Evolutionary conservation across 2,888 invertebrate genomes (phyloP), one percentile per base, ranked within the genome.

Genomic region (Hermaeophaga mercurialis): DNA sequence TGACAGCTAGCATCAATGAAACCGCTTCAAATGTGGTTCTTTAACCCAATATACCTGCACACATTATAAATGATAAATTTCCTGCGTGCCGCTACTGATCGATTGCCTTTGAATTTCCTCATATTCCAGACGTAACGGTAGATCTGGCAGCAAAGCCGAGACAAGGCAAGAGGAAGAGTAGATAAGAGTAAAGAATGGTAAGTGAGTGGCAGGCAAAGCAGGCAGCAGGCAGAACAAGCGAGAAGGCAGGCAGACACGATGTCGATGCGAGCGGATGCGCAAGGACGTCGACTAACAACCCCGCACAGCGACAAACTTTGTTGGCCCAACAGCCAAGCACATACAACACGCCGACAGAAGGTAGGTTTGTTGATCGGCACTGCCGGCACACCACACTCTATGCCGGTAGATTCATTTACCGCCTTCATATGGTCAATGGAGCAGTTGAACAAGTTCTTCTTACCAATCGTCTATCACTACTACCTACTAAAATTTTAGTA

Each of bases 241-340:
- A 17, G 33, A 3, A 3, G 14, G 4, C 2, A 14, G 18, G 28
- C 41, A 41, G 41, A 50, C 28, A 50, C 43, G 43, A 43, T 43
- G 24, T 26, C 43, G 43, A 43, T 43, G 43, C 24, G 43, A 60
- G 62, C 62, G 63, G 63, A 63, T 61, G 56, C 57, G 58, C 58
- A 58, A 58, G 58, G 58, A 49, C 58, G 45, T 33, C 36, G 48
- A 41, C 19, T 38, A 49, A 54, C 44, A 45, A 41, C 54, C n/a
- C n/a, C 54, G 46, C 39, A 49, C 54, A 54, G 33, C 58, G 49
- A 44, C 48, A 54, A 58, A 36, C 47, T 39, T 47, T 36, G 34
- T 33, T 39, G 47, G 39, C 14, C 39, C 52, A 46, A 41, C 52
- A 41, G 18, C 17, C 26, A 28, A 31, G 39, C 18, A 33, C 24